A percentile compares a stretch with the other conserved stretches of the same genome.
These are phyloP conservation scores for Brachypodius melanocephalos DNA, from an alignment of 2,113 vertebrate genomes.

Conservation along the genomic window DNA sequence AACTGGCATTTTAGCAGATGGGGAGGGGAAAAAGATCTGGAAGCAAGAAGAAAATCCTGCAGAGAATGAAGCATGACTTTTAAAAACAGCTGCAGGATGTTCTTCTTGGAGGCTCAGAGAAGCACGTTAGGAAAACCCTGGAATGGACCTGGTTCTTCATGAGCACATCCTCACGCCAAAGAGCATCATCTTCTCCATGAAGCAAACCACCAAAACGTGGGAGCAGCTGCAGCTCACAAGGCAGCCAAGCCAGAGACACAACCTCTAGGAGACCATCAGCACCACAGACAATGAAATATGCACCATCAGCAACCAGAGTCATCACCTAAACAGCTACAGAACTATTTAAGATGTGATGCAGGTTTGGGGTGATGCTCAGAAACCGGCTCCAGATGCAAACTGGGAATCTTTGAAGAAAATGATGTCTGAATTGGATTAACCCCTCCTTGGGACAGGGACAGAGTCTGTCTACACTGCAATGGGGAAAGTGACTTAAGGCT, in stretches of 20 bases:
- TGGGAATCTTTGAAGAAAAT: background rate
- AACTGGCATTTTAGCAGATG: conserved; percentile 34
- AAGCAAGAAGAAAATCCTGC: conserved; percentile 47
- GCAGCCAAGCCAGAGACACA: background rate
- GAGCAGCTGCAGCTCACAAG: background rate
- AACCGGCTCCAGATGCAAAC: background rate
- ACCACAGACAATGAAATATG: background rate
- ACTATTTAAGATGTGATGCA: background rate
- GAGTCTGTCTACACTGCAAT: background rate
- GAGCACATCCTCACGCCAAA: conserved; percentile 1
- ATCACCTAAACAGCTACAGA: background rate
- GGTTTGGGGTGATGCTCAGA: background rate
- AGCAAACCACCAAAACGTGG: background rate
- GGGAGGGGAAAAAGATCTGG: background rate
- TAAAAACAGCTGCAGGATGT: conserved; percentile 39
- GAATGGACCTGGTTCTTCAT: conserved; percentile 9
- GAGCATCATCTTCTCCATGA: background rate
- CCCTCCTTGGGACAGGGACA: background rate
- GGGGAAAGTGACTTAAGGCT: background rate
- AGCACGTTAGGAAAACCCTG: background rate
- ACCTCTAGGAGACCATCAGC: background rate
- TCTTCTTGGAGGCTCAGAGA: conserved; percentile 27
- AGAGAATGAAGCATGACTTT: conserved; percentile 7
- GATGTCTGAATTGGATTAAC: background rate
- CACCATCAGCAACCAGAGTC: background rate